Evolutionary conservation across 2,888 invertebrate genomes (phyloP).

Genomic region (Liopterus haemorrhoidalis): DNA sequence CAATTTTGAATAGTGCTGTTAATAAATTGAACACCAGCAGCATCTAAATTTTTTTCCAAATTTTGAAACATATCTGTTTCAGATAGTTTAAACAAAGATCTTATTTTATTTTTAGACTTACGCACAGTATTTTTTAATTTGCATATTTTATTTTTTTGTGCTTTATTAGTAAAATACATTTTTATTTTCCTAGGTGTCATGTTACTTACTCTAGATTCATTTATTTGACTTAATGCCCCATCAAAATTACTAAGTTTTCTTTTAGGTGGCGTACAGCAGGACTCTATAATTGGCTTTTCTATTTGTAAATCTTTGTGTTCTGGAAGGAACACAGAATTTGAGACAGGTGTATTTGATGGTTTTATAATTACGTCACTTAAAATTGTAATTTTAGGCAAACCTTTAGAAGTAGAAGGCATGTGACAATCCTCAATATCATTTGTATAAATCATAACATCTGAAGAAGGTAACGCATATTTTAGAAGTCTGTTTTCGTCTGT

Average conservation of each 20-base stretch:
- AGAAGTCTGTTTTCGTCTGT: too few relatives aligned
- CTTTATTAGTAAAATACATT: background rate
- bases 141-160: background rate
- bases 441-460: too few relatives aligned
- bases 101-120: background rate
- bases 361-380: background rate
- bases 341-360: background rate
- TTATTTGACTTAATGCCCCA: background rate
- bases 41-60: constrained; percentile 3
- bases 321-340: background rate
- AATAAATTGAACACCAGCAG: constrained; percentile 1
- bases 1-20: background rate
- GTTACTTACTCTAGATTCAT: background rate
- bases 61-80: too few relatives aligned
- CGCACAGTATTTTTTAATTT: constrained; percentile 1
- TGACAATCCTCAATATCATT: too few relatives aligned
- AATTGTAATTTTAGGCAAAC: background rate
- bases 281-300: too few relatives aligned
- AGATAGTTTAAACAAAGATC: too few relatives aligned
- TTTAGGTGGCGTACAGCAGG: too few relatives aligned
- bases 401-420: too few relatives aligned
- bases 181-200: background rate
- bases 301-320: too few relatives aligned
- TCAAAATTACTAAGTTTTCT: background rate
- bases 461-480: too few relatives aligned